Evolutionary conservation across 2,113 vertebrate genomes (phyloP), one percentile per base, ranked within the genome.

Genomic region (Azemiops feae): DNA sequence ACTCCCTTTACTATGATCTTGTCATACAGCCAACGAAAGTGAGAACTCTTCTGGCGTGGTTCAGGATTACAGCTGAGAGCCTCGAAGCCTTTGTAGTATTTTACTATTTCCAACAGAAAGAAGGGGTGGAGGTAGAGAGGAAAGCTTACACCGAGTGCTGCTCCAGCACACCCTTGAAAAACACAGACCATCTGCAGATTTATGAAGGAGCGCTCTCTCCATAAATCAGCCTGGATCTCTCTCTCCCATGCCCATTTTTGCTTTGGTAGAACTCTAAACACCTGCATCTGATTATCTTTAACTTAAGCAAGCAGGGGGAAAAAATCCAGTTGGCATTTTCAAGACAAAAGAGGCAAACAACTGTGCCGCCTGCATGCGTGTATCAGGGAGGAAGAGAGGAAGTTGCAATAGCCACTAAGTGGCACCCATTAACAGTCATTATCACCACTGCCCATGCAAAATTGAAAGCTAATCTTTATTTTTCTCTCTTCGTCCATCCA

Each of bases 181-280:
- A 89, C 85, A 93, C 55, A 89, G 85, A 58, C 55, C 34, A 55
- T 50, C 16, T 87, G 30, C 91, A 93, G 93, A 95, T 95, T 94
- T 94, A 95, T 94, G 64, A 91, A 47, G 2, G 23, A 85, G 52
- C 54, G 53, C 88, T 30, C 20, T 53, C 88, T 89, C 90, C 85
- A 93, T 95, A 95, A 95, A 95, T 95, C 94, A 95, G 47, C 74
- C 69, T 30, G 60, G 27, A n/a, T 39, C 52, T 60, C 16, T 39
- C 50, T 30, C 86, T 43, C 74, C 88, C 55, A n/a, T 88, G 6
- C 86, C 11, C 88, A n/a, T 74, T 30, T 88, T 11, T 43, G 39
- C 30, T 81, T 43, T 58, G 74, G 88, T 45, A 90, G 90, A 85
- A 85, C 90, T 57, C 34, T 90, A 53, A 91, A 89, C 90, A 93